These are phyloP conservation scores for Epirrita christyi DNA, from an alignment of 2,888 invertebrate species.

Conservation along the genomic window DNA sequence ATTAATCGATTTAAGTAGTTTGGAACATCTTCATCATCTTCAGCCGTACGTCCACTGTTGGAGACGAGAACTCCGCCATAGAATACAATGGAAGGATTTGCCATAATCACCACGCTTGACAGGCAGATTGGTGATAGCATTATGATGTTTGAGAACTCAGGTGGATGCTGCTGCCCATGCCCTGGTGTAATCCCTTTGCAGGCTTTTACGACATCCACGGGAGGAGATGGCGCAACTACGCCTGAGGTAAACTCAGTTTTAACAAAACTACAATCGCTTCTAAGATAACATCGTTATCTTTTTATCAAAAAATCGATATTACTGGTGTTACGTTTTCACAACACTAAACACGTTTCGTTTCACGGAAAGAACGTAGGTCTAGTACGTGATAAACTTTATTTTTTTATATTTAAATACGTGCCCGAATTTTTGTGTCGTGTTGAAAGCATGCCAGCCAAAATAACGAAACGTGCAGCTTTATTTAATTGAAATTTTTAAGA, in stretches of 20 bases:
- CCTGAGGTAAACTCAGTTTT: neutral
- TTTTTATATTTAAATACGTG: neutral
- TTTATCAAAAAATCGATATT: slow-evolving; percentile 33
- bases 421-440: neutral
- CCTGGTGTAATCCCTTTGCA: no score
- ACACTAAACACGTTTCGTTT: slow-evolving; percentile 28
- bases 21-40: slow-evolving; percentile 1
- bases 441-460: neutral
- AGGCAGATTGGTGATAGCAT: no score
- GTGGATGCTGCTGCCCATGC: no score
- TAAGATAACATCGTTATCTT: slow-evolving; percentile 16
- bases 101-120: no score
- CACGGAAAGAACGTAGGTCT: neutral
- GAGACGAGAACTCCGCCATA: no score
- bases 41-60: no score
- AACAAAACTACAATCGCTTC: neutral
- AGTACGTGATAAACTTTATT: neutral
- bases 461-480: neutral
- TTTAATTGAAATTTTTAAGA: slow-evolving; percentile 11
- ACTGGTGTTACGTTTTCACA: slow-evolving; percentile 12
- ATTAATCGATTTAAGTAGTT: slow-evolving; percentile 23
- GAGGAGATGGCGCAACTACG: neutral
- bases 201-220: no score
- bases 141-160: no score
- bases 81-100: no score